Evolutionary conservation across 2,888 invertebrate genomes (phyloP), one percentile per base, ranked within the genome.

Genomic region (Hymenopus coronatus): DNA sequence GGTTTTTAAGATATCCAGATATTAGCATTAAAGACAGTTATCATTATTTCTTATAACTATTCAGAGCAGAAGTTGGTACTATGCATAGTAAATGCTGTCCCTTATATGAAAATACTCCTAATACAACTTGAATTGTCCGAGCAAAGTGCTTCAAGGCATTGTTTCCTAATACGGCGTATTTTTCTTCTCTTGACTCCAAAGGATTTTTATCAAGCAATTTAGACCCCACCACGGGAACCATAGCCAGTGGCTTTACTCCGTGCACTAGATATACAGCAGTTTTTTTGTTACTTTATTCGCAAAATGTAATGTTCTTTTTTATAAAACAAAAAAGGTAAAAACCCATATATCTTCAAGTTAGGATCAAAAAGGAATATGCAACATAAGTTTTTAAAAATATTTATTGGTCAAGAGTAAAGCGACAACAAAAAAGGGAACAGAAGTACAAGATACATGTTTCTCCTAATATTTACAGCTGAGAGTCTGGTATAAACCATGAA

Each of bases 401-500:
- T 87, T 87, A 87, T 87, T 87, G 87, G 87, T 82, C 28, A 82
- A 87, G 40, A 54, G 54, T 82, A 82, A 81, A 82, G 54, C 54
- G 54, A 70, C 54, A 70, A 70, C 54, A 25, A 87, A 30, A 87
- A 87, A 40, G 33, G 28, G 46, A 28, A 27, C 30, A 82, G 81
- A 87, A 87, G 87, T n/a, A 82, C 82, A 33, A 87, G 87, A 87
- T 87, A 87, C 87, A 87, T 87, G 82, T 82, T 87, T 82, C 87
- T 87, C 87, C 82, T 82, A 87, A 87, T 82, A 87, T 87, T 87
- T 87, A 82, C 82, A 87, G 87, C 87, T 82, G 82, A 87, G 87
- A 87, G 87, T 82, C 81, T 87, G 87, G 30, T 82, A 87, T 87
- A 87, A 87, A 87, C 87, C 87, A 87, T 87, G 87, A 87, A 87